Conservation (phyloP, 2,888 invertebrate genomes). For the Pachydiplax longipennis region DNA sequence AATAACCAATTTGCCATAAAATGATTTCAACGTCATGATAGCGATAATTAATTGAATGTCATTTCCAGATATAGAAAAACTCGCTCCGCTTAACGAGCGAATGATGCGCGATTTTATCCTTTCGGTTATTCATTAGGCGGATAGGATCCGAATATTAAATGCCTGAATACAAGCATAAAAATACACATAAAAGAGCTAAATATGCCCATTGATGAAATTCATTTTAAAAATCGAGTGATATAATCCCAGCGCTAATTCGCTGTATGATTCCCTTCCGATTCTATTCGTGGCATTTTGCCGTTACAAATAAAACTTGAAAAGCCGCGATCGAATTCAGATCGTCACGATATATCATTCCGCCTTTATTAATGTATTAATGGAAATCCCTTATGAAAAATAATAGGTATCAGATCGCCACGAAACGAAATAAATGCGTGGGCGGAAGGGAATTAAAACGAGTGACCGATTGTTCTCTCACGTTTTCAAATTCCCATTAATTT, state of each 20-base stretch:
- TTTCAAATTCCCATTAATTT: slow-evolving; percentile 40
- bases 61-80: not conserved
- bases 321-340: not conserved
- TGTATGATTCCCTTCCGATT: not conserved
- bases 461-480: not conserved
- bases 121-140: not conserved
- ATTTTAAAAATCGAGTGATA: not conserved
- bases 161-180: not conserved
- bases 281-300: not conserved
- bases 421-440: not conserved
- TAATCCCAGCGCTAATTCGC: not conserved
- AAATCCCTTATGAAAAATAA: not conserved
- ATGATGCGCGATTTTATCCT: not conserved
- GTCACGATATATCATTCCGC: not conserved
- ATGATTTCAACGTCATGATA: not conserved
- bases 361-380: not conserved
- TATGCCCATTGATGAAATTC: not conserved
- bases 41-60: not conserved
- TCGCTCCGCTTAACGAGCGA: not conserved
- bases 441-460: not conserved
- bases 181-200: not conserved
- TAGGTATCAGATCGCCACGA: not conserved
- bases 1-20: not conserved
- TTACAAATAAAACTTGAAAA: not conserved
- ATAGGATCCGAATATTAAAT: not conserved